Evolutionary conservation across 2,113 vertebrate genomes (phyloP).

Genomic region (Aldabrachelys gigantea): DNA sequence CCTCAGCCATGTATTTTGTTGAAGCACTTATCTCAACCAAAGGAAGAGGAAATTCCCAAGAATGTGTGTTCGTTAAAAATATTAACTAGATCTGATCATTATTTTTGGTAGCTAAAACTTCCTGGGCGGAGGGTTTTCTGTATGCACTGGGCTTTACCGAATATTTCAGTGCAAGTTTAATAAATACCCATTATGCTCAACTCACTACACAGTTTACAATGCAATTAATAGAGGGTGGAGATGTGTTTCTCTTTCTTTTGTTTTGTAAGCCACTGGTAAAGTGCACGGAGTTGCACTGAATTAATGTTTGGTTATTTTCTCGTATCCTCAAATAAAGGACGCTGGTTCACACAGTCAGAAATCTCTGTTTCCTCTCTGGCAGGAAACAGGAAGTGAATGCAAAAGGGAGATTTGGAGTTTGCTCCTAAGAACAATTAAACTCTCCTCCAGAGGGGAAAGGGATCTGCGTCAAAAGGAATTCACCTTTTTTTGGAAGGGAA

Average conservation of each 20-base stretch:
- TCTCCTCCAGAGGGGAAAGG: conserved; percentile 86
- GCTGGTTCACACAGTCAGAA: conserved; percentile 71
- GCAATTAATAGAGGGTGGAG: conserved; percentile 50
- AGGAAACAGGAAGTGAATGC: conserved; percentile 96
- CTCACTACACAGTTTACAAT: conserved; percentile 29
- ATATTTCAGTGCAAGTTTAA: conserved; percentile 36
- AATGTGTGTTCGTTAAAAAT: conserved; percentile 25
- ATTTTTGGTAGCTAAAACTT: conserved; percentile 72
- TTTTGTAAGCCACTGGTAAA: conserved; percentile 36
- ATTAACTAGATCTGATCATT: conserved; percentile 33
- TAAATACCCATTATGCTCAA: conserved; percentile 39
- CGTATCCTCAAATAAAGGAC: conserved; percentile 60
- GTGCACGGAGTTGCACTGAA: conserved; percentile 33
- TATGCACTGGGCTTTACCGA: not conserved
- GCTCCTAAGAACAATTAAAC: conserved; percentile 91
- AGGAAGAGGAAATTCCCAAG: conserved; percentile 73
- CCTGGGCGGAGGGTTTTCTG: conserved; percentile 31
- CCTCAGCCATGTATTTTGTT: conserved; percentile 38
- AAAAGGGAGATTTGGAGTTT: conserved; percentile 82
- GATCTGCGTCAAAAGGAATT: conserved; percentile 91
- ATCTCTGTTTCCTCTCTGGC: conserved; percentile 87
- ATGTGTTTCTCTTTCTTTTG: conserved; percentile 62
- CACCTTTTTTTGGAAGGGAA: conserved; percentile 78
- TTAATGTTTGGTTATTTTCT: conserved; percentile 61
- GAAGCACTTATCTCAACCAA: conserved; percentile 47